phyloP scores from a whole-genome alignment of 1,140 invertebrate species.

The Samia ricini region DNA sequence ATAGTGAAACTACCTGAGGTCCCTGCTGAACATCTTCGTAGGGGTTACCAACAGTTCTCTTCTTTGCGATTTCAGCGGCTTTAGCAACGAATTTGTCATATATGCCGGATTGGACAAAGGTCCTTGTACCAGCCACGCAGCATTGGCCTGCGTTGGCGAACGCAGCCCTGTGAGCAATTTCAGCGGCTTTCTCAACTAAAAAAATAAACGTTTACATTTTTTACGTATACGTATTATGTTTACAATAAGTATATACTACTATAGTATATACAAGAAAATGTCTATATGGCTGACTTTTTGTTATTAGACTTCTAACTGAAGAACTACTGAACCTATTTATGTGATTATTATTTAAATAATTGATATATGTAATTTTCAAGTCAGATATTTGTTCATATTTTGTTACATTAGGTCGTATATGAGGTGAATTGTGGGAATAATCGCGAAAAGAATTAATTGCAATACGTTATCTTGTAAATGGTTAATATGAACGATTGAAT shows the following conservation, averaged over 20 bases:
- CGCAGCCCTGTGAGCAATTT: slow-evolving; percentile 79
- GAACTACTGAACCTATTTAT: too few relatives aligned
- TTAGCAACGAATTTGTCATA: slow-evolving; percentile 92
- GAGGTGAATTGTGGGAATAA: too few relatives aligned
- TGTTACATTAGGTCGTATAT: too few relatives aligned
- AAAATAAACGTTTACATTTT: slow-evolving; percentile 14
- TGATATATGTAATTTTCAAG: too few relatives aligned
- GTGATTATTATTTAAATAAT: too few relatives aligned
- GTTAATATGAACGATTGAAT: too few relatives aligned
- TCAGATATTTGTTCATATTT: too few relatives aligned
- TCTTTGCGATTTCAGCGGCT: slow-evolving; percentile 82
- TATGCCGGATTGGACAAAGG: slow-evolving; percentile 90
- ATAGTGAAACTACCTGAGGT: slow-evolving; percentile 80
- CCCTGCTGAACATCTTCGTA: slow-evolving; percentile 86
- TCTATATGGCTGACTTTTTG: neutral
- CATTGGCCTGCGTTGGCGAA: slow-evolving; percentile 94
- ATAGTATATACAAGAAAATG: neutral
- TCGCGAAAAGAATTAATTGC: too few relatives aligned
- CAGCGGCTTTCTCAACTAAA: slow-evolving; percentile 58
- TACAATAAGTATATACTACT: neutral
- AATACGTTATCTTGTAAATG: too few relatives aligned
- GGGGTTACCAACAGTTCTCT: slow-evolving; percentile 88
- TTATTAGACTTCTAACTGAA: too few relatives aligned
- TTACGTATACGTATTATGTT: neutral
- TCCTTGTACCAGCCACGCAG: slow-evolving; percentile 89